Conservation (phyloP, 2,888 invertebrate species). For the Pasiphila rectangulata region DNA sequence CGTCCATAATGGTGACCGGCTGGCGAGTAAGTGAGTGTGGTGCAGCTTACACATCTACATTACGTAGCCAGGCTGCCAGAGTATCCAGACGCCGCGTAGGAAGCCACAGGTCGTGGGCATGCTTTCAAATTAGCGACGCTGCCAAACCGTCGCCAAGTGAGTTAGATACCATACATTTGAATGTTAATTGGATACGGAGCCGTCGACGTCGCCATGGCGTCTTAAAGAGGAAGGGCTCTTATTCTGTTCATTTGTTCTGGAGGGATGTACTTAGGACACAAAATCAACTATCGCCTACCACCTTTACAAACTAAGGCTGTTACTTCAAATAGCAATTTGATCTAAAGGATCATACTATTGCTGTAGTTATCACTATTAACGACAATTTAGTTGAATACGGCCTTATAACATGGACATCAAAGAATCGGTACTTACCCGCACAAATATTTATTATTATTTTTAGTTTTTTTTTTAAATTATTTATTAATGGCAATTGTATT, state of each 20-base stretch:
- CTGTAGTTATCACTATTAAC: constrained; percentile 19
- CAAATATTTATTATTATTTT: constrained; percentile 57
- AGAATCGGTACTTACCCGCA: constrained; percentile 72
- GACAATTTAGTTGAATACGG: constrained; percentile 23
- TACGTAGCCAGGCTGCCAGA: too few relatives aligned
- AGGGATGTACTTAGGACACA: too few relatives aligned
- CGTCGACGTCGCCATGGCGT: constrained; percentile 21
- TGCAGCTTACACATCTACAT: too few relatives aligned
- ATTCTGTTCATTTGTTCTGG: too few relatives aligned
- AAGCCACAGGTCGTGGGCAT: constrained; percentile 14
- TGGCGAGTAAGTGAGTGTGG: too few relatives aligned
- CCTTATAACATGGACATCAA: constrained; percentile 30
- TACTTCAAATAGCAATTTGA: constrained; percentile 5
- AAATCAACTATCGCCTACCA: too few relatives aligned
- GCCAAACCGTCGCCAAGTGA: constrained; percentile 25
- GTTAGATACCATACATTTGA: constrained; percentile 20
- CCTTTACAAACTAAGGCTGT: too few relatives aligned
- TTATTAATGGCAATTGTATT: constrained; percentile 65
- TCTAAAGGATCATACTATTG: constrained; percentile 15
- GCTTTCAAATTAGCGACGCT: constrained; percentile 22
- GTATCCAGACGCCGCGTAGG: too few relatives aligned
- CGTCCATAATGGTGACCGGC: too few relatives aligned
- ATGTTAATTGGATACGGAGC: constrained; percentile 21
- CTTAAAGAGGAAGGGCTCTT: constrained; percentile 9
- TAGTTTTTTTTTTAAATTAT: constrained; percentile 45